Base-by-base conservation (phyloP, 2,888 invertebrate genomes). In the Abscondita cerata region DNA sequence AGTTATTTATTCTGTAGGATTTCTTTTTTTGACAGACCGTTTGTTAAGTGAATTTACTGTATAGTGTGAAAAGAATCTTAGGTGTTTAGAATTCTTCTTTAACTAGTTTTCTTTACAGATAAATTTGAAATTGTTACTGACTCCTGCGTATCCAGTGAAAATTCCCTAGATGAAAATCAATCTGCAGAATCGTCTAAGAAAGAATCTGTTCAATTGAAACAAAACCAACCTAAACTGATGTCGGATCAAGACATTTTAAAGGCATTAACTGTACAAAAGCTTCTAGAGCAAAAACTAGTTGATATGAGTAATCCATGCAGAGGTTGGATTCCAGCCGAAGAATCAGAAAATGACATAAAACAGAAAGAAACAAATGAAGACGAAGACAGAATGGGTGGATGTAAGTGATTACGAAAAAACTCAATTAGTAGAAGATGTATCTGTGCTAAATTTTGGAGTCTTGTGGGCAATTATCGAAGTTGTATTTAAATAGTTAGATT, bases 401-500 rank as follows among this genome's bases (percentile, higher is more conserved):
- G 41, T 20, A 33, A 36, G 40, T 1, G 61, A 50, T 41, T 19
- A 51, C 12, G 54, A 52, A 13, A 60, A 72, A 18, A 48, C 71
- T 11, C 46, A 62, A 25, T 52, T 65, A n/a, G 19, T 55, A 9
- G 68, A 73, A 41, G 70, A 73, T 52, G 67, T 67, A 19, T 65
- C 71, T 18, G 75, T 76, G 52, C 51, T 77, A 12, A 77, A 76
- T 61, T 73, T 73, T 53, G 76, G 76, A 16, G 72, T 75, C 1
- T 59, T 79, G 12, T 67, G 76, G 61, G 77, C 78, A 5, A 75
- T 80, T 18, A 76, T 78, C 52, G 73, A 81, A 62, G 76, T 79
- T 58, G 70, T 79, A 34, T 76, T 78, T 66, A 78, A 80, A 62
- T 78, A 79, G 78, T 80, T 72, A 75, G 77, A 68, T 36, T 9